Evolutionary conservation across 2,113 vertebrate species (phyloP), one percentile per base, ranked within the genome.

Genomic region (Vulpes ferrilata): DNA sequence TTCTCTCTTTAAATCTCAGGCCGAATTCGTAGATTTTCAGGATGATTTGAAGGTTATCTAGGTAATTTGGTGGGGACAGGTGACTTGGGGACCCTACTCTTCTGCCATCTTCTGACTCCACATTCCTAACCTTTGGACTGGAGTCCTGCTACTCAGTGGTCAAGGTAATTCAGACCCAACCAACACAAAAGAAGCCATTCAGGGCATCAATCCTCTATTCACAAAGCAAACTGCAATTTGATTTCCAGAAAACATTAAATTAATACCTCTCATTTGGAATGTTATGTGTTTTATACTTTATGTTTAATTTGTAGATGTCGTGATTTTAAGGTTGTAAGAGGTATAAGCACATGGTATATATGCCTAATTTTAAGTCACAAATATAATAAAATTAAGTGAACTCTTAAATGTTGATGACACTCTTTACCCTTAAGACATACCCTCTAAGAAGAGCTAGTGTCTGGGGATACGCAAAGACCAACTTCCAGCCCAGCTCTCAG

Each of bases 191-290:
- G 90, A 17, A 78, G 16, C 25, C 19, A n/a, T 12, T 76, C 22
- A 59, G 78, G 38, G 25, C 17, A 73, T 43, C 22, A 48, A n/a
- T 35, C 22, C 13, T 87, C 74, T 84, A 13, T 13, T 94, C 69
- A 59, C 48, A 60, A 53, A 35, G 35, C 83, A 93, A 94, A 64
- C 38, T 60, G 53, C 48, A 74, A 59, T 32, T 35, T 79, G 64
- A 38, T 84, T 94, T 87, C 69, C 48, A 38, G 43, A 59, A 95
- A 90, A 92, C 13, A 57, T 27, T 57, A 23, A 79, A 48, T 69
- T 43, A 71, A n/a, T 69, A 65, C 22, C 80, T 74, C 88, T 96
- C 64, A 76, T 59, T 81, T 88, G 60, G 57, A 96, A 90, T 82
- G 62, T 76, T 94, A n/a, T 3, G 3, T 87, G 53, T 83, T 97